Evolutionary conservation across 2,888 invertebrate genomes (phyloP).

Genomic region (Conus canariensis): DNA sequence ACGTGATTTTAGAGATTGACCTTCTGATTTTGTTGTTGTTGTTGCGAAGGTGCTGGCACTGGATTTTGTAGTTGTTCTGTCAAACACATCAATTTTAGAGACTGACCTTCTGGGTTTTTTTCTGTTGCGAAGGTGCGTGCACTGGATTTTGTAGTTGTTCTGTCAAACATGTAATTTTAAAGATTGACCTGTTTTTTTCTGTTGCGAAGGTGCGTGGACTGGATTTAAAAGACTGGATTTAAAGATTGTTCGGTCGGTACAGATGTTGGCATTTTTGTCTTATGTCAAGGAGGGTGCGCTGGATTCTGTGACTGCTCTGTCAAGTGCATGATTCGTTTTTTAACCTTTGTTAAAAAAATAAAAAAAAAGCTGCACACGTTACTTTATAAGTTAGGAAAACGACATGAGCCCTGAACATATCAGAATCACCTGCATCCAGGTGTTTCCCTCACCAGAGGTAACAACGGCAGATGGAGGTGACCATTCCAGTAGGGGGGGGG

Average conservation of each 20-base stretch:
- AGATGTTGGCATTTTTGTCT: too few relatives aligned
- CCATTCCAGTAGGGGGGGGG: too few relatives aligned
- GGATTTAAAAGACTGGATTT: neutral
- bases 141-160: slow-evolving; percentile 77
- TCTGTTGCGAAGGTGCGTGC: slow-evolving; percentile 74
- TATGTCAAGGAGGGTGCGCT: slow-evolving; percentile 76
- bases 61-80: slow-evolving; percentile 77
- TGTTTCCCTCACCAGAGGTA: too few relatives aligned
- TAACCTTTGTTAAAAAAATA: too few relatives aligned
- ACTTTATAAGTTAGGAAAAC: too few relatives aligned
- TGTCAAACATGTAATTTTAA: slow-evolving; percentile 53
- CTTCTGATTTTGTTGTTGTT: neutral
- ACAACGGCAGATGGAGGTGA: too few relatives aligned
- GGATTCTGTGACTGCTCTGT: slow-evolving; percentile 77
- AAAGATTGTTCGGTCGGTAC: too few relatives aligned
- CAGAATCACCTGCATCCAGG: too few relatives aligned
- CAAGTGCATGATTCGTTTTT: slow-evolving; percentile 1
- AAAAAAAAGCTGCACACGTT: too few relatives aligned
- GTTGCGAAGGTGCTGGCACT: slow-evolving; percentile 77
- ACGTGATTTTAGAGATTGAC: too few relatives aligned
- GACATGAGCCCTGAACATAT: too few relatives aligned
- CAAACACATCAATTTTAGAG: neutral
- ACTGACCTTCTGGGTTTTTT: neutral
- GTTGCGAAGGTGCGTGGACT: too few relatives aligned
- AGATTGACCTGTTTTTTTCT: neutral